Percentiles rank a stretch among this genome's conserved stretches.
Evolutionary conservation across 2,797 vertebrate genomes (phyloP).

Genomic region (Dipus sagitta): DNA sequence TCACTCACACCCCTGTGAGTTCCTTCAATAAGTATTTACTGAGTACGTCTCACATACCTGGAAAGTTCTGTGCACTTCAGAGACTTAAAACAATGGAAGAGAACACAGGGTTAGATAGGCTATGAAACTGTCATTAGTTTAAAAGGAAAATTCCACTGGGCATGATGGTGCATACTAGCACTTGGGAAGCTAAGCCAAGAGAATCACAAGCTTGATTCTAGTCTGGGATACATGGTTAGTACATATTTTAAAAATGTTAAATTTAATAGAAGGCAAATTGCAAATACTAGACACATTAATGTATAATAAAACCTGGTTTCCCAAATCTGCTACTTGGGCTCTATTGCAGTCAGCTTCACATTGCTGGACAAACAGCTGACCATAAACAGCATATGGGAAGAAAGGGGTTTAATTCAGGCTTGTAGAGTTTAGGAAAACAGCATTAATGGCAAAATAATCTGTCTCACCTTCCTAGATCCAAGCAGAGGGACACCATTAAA

Average conservation of each 20-base stretch:
- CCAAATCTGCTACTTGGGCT: not conserved
- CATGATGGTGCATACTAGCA: not conserved
- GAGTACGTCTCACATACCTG: not conserved
- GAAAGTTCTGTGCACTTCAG: not conserved
- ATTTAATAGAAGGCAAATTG: not conserved
- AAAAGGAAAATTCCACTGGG: not conserved
- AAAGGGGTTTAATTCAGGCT: too few species aligned
- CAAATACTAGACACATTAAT: too few species aligned
- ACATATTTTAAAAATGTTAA: not conserved
- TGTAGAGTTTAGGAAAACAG: too few species aligned
- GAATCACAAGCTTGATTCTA: not conserved
- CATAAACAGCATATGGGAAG: too few species aligned
- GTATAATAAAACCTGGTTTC: not conserved
- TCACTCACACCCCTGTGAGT: not conserved
- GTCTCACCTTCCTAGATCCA: too few species aligned
- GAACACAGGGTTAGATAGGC: not conserved
- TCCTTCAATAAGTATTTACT: not conserved
- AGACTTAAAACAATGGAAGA: not conserved
- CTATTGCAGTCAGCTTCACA: too few species aligned
- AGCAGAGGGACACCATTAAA: too few species aligned
- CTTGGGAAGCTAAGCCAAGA: too few species aligned
- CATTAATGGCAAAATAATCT: too few species aligned
- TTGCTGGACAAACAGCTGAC: too few species aligned
- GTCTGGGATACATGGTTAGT: not conserved
- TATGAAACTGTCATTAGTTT: not conserved